Evolutionary conservation across 2,888 invertebrate genomes (phyloP).

Genomic region (Scaptomyza parva): DNA sequence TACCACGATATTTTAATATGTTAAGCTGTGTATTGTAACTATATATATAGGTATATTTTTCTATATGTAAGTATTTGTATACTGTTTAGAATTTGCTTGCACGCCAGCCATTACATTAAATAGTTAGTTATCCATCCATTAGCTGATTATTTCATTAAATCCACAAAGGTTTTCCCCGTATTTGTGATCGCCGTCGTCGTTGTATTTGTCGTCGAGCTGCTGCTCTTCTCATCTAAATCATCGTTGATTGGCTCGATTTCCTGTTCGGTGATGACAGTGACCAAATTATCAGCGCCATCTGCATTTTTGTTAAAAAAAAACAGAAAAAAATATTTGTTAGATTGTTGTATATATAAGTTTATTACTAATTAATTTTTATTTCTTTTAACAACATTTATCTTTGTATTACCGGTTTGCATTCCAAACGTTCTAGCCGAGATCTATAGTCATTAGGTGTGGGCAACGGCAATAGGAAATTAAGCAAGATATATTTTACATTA

Average conservation of each 20-base stretch:
- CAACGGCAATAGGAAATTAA: constrained; percentile 35
- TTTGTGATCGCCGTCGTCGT: constrained; percentile 67
- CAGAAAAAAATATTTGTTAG: background rate
- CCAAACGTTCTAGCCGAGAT: constrained; percentile 67
- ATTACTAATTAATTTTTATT: background rate
- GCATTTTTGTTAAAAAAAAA: constrained; percentile 75
- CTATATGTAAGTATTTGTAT: constrained; percentile 55
- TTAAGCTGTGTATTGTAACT: constrained; percentile 44
- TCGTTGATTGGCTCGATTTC: constrained; percentile 84
- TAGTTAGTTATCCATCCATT: constrained; percentile 27
- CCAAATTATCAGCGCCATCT: constrained; percentile 93
- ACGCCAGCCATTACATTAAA: constrained; percentile 37
- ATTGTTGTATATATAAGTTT: background rate
- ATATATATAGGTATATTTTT: constrained; percentile 49
- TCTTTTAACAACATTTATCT: constrained; percentile 24
- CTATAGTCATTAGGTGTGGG: constrained; percentile 42
- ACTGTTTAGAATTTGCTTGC: constrained; percentile 58
- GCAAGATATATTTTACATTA: constrained; percentile 66
- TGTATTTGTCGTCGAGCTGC: constrained; percentile 64
- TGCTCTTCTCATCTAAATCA: constrained; percentile 65
- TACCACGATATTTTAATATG: constrained; percentile 52
- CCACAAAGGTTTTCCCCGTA: constrained; percentile 71
- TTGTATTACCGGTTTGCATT: constrained; percentile 61
- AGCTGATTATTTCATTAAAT: constrained; percentile 51
- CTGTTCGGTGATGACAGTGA: constrained; percentile 95